These are phyloP conservation scores for Leucophora obtusa DNA, from an alignment of 2,888 invertebrate species.

Conservation along the genomic window DNA sequence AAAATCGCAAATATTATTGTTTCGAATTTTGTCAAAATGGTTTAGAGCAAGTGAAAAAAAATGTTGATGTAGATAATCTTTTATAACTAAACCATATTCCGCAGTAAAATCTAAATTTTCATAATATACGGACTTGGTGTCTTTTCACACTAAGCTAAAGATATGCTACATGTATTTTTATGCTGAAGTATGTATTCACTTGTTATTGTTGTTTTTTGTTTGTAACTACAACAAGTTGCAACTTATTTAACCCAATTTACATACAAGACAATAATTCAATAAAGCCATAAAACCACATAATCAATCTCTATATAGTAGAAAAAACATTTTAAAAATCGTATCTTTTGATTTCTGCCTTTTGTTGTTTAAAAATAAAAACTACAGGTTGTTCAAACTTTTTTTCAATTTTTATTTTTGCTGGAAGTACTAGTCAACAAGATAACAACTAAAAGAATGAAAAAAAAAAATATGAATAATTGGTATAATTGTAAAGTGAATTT, in stretches of 20 bases:
- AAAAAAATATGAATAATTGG: constrained; percentile 12
- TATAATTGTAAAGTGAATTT: neutral
- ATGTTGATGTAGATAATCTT: no score
- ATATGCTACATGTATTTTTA: constrained; percentile 1
- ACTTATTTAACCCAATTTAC: constrained; percentile 68
- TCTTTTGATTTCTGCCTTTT: neutral
- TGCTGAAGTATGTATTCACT: neutral
- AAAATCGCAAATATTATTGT: no score
- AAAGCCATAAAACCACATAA: constrained; percentile 67
- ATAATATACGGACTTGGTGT: no score
- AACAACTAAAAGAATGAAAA: neutral
- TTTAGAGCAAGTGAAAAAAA: no score
- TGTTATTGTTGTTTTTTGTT: constrained; percentile 1
- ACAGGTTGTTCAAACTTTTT: neutral
- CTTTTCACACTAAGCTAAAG: no score
- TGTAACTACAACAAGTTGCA: constrained; percentile 57
- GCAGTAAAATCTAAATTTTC: no score
- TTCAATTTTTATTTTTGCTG: neutral
- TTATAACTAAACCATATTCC: no score
- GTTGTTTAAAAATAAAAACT: neutral
- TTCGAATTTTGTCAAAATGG: no score
- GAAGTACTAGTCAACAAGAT: neutral
- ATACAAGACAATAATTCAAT: constrained; percentile 71
- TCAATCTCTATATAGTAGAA: constrained; percentile 71
- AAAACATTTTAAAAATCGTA: constrained; percentile 10